phyloP scores from a whole-genome alignment of 2,797 vertebrate species.

The Sebastes hopkinsi region DNA sequence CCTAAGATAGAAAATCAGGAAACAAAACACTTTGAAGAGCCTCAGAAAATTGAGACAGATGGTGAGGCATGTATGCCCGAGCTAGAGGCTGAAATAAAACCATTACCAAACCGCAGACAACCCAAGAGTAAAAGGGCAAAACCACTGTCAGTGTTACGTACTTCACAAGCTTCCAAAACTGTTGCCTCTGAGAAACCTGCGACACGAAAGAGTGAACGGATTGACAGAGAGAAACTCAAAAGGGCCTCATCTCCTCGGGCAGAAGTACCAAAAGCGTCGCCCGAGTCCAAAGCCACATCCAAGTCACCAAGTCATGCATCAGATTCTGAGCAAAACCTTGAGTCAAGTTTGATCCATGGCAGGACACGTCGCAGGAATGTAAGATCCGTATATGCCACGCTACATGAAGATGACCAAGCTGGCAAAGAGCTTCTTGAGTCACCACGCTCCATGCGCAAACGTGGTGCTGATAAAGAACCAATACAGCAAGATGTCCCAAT shows the following conservation, averaged over 20 bases:
- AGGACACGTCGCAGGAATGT: conserved; percentile 95
- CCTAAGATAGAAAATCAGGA: conserved; percentile 67
- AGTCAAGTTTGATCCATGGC: conserved; percentile 87
- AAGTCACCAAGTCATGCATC: conserved; percentile 88
- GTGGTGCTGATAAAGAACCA: conserved; percentile 87
- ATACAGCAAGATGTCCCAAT: conserved; percentile 80
- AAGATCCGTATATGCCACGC: conserved; percentile 93
- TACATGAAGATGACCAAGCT: conserved; percentile 87
- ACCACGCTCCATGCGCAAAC: conserved; percentile 90
- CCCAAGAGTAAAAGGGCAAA: conserved; percentile 93
- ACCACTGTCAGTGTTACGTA: conserved; percentile 78
- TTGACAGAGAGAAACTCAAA: conserved; percentile 95
- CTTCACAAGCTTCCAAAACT: conserved; percentile 73
- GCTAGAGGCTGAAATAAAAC: conserved; percentile 85
- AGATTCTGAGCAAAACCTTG: conserved; percentile 86
- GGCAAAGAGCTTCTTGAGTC: conserved; percentile 88
- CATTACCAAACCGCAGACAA: conserved; percentile 87
- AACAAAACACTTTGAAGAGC: conserved; percentile 43
- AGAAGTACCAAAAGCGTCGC: conserved; percentile 84
- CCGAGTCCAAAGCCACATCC: conserved; percentile 85
- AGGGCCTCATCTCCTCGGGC: conserved; percentile 90
- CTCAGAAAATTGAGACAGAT: conserved; percentile 79
- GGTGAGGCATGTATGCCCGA: conserved; percentile 81
- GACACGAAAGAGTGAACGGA: conserved; percentile 95
- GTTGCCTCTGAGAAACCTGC: conserved; percentile 86